Conservation (phyloP, 2,888 invertebrate genomes). For the Drosophila suboccidentalis region DNA sequence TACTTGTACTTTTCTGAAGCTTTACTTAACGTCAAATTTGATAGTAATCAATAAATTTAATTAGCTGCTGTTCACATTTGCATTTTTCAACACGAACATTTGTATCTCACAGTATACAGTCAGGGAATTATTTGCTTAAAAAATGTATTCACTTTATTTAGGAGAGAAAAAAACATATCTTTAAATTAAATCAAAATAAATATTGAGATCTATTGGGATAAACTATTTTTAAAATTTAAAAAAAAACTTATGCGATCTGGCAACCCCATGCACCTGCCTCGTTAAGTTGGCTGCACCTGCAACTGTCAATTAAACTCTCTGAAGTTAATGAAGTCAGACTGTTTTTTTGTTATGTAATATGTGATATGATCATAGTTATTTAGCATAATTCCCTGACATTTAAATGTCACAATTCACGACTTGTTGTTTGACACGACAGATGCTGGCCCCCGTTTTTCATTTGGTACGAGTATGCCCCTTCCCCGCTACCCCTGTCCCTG, state of each 20-base stretch:
- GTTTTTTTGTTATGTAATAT: neutral
- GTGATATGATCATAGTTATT: slow-evolving; percentile 21
- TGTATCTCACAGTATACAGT: no score
- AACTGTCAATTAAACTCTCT: slow-evolving; percentile 4
- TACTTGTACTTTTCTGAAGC: neutral
- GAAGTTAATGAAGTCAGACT: neutral
- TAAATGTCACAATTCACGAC: slow-evolving; percentile 34
- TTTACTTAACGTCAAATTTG: neutral
- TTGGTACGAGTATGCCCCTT: neutral
- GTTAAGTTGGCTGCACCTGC: slow-evolving; percentile 19
- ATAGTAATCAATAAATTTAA: neutral
- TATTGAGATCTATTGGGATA: neutral
- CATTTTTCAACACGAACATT: slow-evolving; percentile 3
- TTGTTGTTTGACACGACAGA: slow-evolving; percentile 28
- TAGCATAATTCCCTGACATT: slow-evolving; percentile 33
- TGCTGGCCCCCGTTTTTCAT: neutral
- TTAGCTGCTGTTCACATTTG: slow-evolving; percentile 1
- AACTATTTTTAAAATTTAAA: neutral
- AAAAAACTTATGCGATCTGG: neutral
- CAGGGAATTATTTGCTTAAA: neutral
- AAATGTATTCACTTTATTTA: neutral
- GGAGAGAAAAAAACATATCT: neutral
- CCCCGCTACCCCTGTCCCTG: neutral
- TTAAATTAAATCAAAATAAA: neutral
- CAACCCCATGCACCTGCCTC: neutral